Evolutionary conservation across 1,140 invertebrate genomes (phyloP), one percentile per base, ranked within the genome.

Genomic region (Bombus pyrosoma): DNA sequence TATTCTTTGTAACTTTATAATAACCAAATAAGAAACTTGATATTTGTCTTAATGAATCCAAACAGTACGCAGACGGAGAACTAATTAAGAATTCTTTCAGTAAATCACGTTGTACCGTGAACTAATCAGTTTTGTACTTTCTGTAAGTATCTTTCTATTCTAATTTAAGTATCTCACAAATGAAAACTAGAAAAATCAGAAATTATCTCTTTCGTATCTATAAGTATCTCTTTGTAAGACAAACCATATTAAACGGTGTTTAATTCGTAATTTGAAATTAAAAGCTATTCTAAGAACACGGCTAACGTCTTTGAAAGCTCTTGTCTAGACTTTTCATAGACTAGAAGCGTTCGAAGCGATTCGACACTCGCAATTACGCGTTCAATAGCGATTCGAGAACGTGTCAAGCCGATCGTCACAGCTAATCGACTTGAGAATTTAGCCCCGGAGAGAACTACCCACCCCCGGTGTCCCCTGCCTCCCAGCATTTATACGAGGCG

Each of bases 321-420:
- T 37, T 37, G 32, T 68, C 13, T 37, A 37, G 15, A 10, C 32
- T 22, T 53, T 15, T 43, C n/a, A 18, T 18, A 32, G 37, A 73
- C n/a, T 47, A 34, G 53, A 59, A 76, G 25, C 47, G 25, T 83
- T 77, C 74, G 53, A 77, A 82, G 41, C 82, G 74, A 78, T 59
- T 71, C 37, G 28, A 28, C n/a, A 75, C 32, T 57, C 32, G 73
- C 5, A 34, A n/a, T 75, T 47, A 37, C 47, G 25, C 34, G 73
- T 57, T 53, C 32, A 37, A 37, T 76, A 59, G 34, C 32, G 34
- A 77, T 53, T 53, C 47, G 47, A 53, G 47, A 53, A 53, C 6
- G 47, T 39, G n/a, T 28, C 25, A 5, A 25, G 22, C 43, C 28
- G 43, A 59, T 73, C 53, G 28, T 76, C 59, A 82, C 79, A 64